These are phyloP conservation scores for Styela clava DNA, from an alignment of 23 tunicate species.

Conservation along the genomic window DNA sequence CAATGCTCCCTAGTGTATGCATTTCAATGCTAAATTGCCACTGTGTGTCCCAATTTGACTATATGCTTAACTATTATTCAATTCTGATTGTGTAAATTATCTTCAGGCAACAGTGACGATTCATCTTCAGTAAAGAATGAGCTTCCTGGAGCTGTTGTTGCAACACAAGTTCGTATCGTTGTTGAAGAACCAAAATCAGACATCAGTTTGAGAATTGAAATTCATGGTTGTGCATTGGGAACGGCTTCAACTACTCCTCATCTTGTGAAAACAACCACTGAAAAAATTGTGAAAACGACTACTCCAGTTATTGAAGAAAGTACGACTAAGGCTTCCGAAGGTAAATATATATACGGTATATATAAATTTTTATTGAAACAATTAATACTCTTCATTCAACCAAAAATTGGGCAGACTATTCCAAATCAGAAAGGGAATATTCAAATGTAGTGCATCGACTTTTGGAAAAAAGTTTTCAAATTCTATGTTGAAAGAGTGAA, in stretches of 20 bases:
- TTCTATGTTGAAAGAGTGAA: too few species aligned
- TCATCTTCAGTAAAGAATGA: constrained; percentile 31
- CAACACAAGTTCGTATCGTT: constrained; percentile 44
- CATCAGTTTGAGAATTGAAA: constrained; percentile 60
- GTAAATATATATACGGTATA: neutral
- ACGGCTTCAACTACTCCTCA: constrained; percentile 20
- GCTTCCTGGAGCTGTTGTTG: constrained; percentile 41
- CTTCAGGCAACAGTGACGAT: constrained; percentile 59
- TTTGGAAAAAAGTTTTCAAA: too few species aligned
- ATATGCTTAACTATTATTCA: too few species aligned
- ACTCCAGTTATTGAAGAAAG: constrained; percentile 5
- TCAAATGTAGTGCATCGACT: too few species aligned
- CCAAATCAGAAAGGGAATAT: too few species aligned
- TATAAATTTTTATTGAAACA: neutral
- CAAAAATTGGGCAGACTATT: too few species aligned
- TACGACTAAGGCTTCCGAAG: constrained; percentile 17
- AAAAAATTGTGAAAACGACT: constrained; percentile 19
- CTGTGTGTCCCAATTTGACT: too few species aligned
- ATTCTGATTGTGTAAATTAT: too few species aligned
- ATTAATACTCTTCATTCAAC: neutral
- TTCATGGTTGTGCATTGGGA: constrained; percentile 56
- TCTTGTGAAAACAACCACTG: constrained; percentile 32
- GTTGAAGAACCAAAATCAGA: neutral
- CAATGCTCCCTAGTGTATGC: too few species aligned
- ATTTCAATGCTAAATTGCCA: too few species aligned